These are phyloP conservation scores for Drosophila mayaguana DNA, from an alignment of 2,888 invertebrate genomes.

Conservation along the genomic window DNA sequence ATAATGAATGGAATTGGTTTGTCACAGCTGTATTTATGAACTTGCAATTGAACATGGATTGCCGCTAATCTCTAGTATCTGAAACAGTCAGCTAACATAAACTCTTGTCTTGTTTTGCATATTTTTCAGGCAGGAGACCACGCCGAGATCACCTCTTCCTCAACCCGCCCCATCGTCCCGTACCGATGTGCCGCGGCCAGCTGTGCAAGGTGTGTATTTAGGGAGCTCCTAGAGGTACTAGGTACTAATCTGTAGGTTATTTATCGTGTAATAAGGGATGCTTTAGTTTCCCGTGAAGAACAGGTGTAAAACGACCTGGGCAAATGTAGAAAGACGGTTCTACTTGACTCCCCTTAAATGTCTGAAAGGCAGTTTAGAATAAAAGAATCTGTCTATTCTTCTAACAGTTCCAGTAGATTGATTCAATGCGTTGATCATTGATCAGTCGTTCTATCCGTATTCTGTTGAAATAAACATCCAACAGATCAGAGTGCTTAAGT, in stretches of 20 bases:
- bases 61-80: neutral
- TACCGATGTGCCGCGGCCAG: slow-evolving; percentile 41
- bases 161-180: slow-evolving; percentile 32
- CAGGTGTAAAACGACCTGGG: no score
- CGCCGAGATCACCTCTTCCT: slow-evolving; percentile 21
- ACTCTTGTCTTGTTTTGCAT: neutral
- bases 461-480: neutral
- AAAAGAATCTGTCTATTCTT: no score
- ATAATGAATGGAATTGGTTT: slow-evolving; percentile 44
- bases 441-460: neutral
- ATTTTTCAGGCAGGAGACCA: slow-evolving; percentile 28
- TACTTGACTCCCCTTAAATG: no score
- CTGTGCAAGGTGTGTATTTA: slow-evolving; percentile 56
- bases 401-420: no score
- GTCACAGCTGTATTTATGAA: slow-evolving; percentile 30
- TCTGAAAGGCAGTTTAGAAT: no score
- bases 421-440: neutral
- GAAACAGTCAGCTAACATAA: neutral
- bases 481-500: no score
- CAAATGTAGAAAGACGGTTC: no score
- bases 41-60: slow-evolving; percentile 12
- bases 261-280: neutral
- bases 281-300: no score
- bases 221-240: neutral
- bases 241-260: no score